Conservation (phyloP, 2,888 invertebrate species). For the Axea sp. region DNA sequence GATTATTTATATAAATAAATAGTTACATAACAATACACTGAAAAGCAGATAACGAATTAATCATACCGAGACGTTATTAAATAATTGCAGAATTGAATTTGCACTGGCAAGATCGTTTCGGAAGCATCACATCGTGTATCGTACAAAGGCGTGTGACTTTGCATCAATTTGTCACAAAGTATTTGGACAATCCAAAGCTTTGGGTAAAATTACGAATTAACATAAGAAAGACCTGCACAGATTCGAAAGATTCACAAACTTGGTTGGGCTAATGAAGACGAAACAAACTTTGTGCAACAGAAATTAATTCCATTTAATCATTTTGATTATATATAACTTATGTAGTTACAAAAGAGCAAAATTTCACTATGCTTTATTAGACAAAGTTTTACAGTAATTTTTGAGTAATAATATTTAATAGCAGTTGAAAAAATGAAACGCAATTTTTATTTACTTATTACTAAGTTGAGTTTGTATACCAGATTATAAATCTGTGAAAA, state of each 20-base stretch:
- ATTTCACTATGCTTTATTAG: no score
- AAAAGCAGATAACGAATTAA: background rate
- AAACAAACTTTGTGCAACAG: slow-evolving; percentile 7
- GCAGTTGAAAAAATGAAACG: no score
- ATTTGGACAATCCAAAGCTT: slow-evolving; percentile 14
- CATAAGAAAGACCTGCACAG: slow-evolving; percentile 9
- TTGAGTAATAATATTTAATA: no score
- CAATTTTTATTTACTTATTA: no score
- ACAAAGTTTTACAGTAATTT: no score
- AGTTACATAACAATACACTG: no score
- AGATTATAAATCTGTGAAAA: no score
- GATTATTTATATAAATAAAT: no score
- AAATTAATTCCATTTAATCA: slow-evolving; percentile 23
- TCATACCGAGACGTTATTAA: background rate
- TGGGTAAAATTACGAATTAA: slow-evolving; percentile 13
- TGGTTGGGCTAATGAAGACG: slow-evolving; percentile 2
- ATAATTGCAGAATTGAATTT: slow-evolving; percentile 1
- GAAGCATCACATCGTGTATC: slow-evolving; percentile 6
- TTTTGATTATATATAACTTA: slow-evolving; percentile 6
- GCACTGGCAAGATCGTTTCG: slow-evolving; percentile 4
- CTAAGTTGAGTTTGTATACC: no score
- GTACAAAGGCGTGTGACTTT: slow-evolving; percentile 22
- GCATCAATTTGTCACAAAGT: slow-evolving; percentile 23
- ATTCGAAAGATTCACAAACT: slow-evolving; percentile 5
- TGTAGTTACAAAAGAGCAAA: background rate